Conservation (phyloP, 2,113 vertebrate species). For the Nannobrachium achirus region DNA sequence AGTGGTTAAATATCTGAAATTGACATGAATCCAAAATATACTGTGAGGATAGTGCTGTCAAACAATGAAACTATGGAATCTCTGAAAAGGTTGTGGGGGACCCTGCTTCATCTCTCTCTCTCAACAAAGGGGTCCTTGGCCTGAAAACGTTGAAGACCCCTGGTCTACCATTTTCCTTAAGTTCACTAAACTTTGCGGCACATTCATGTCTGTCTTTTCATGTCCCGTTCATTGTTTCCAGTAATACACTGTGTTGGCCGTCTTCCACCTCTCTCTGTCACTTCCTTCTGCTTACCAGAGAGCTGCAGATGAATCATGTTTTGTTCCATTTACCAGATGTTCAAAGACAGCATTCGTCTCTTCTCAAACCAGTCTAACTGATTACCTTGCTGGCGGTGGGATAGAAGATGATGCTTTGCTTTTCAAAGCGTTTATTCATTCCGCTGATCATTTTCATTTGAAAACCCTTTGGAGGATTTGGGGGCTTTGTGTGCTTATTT, state of each 20-base stretch:
- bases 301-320: constrained; percentile 15
- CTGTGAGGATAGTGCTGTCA: too few species aligned
- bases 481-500: neutral
- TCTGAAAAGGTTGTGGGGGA: too few species aligned
- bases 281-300: neutral
- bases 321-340: constrained; percentile 20
- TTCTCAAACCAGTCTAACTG: neutral
- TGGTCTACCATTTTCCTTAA: too few species aligned
- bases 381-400: neutral
- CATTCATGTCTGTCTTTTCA: neutral
- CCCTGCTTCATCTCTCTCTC: too few species aligned
- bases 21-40: too few species aligned
- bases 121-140: too few species aligned
- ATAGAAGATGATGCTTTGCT: neutral
- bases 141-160: too few species aligned
- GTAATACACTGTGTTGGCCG: neutral
- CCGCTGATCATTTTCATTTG: neutral
- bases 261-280: constrained; percentile 11
- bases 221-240: neutral
- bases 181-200: too few species aligned
- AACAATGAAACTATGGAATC: too few species aligned
- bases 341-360: neutral
- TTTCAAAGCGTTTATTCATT: constrained; percentile 19
- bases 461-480: neutral
- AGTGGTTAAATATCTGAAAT: too few species aligned